Evolutionary conservation across 2,888 invertebrate species (phyloP), one percentile per base, ranked within the genome.

Genomic region (Dione juno): DNA sequence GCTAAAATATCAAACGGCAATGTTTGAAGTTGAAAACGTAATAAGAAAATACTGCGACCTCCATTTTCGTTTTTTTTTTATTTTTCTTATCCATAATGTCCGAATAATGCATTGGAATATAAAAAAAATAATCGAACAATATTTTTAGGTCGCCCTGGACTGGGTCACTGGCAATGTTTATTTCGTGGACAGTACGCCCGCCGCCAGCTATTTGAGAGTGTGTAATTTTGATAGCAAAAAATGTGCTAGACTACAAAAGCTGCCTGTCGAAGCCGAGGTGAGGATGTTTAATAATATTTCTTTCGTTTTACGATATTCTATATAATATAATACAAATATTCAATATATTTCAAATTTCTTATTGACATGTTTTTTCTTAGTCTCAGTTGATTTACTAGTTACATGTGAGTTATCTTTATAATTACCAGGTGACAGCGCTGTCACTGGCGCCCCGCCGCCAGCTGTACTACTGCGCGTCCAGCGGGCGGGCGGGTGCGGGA

Each of bases 91-190:
- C 43, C 43, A 43, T 43, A n/a, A 43, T 43, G 43, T 43, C 14
- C 14, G 13, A n/a, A 14, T 14, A n/a, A n/a, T 43, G 0, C 43
- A 14, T 14, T 43, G 43, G 14, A 43, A 43, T 43, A 43, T 13
- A 53, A 28, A 21, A 5, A 28, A 28, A 35, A 5, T 59, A 14
- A 40, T 16, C 13, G 9, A 40, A 58, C 16, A 13, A 57, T 59
- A 28, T 35, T 28, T 69, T 71, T 78, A 95, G 85, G 80, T 97
- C 50, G 94, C 96, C 0, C 92, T 96, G 1, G 97, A 97, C 79
- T 97, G 97, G 97, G 85, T 95, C 35, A 95, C 96, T 0, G 94
- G 94, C 13, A 96, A 96, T 80, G 89, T 96, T 0, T 97, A 97
- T 83, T 95, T 95, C 76, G 94, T 94, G 69, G 94, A 95, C 77